A percentile compares a stretch with the other conserved stretches of the same genome.
Evolutionary conservation across 2,113 vertebrate genomes (phyloP).

Genomic region (Microtus montanus): DNA sequence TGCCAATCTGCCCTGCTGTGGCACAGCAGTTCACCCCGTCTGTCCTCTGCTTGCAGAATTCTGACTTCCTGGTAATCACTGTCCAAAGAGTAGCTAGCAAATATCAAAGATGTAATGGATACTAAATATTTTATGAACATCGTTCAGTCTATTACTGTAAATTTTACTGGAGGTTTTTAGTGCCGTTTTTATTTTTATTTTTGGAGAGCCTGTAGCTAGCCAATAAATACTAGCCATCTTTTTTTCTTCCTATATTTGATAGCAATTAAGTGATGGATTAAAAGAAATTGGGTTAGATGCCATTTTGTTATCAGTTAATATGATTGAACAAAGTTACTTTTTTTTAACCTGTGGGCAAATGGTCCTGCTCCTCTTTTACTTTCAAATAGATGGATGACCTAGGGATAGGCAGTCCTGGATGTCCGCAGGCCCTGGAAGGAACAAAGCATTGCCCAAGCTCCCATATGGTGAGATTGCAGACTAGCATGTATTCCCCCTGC

Average conservation of each 20-base stretch:
- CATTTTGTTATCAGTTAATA: neutral
- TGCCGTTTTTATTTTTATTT: neutral
- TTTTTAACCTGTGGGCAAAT: neutral
- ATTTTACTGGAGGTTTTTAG: neutral
- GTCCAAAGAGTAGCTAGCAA: neutral
- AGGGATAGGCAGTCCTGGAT: neutral
- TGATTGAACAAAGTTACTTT: conserved; percentile 11
- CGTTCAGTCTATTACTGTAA: neutral
- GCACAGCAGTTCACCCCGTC: neutral
- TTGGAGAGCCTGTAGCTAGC: neutral
- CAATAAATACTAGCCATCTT: neutral
- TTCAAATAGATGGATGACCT: neutral
- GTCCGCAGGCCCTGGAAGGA: accelerated
- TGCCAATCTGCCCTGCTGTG: neutral
- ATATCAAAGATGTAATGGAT: neutral
- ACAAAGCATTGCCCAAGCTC: neutral
- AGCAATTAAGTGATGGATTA: neutral
- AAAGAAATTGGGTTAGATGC: neutral
- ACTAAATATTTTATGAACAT: neutral
- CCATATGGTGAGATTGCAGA: neutral
- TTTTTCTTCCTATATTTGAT: conserved; percentile 27
- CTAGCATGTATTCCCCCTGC: neutral
- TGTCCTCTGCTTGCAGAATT: neutral
- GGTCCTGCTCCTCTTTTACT: neutral
- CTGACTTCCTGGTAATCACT: neutral